A percentile compares a stretch with the other conserved stretches of the same genome.
These are phyloP conservation scores for Drosophila austrosaltans DNA, from an alignment of 2,888 invertebrate genomes.

Conservation along the genomic window DNA sequence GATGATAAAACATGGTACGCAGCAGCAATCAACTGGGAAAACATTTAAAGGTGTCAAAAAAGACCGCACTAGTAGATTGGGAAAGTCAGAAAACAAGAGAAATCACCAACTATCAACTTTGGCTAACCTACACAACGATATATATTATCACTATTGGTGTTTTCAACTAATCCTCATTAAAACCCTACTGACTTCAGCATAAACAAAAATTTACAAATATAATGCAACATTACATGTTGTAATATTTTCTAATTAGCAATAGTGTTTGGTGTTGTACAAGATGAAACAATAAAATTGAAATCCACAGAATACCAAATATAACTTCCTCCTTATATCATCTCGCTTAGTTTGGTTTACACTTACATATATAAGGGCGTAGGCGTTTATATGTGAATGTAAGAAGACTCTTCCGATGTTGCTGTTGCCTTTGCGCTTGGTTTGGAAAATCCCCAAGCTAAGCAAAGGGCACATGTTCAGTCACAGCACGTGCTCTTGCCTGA, in stretches of 20 bases:
- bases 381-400: constrained; percentile 19
- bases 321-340: background rate
- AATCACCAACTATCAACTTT: no score
- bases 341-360: background rate
- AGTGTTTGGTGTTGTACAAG: background rate
- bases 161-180: no score
- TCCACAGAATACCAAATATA: constrained; percentile 5
- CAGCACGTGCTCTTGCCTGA: constrained; percentile 45
- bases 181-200: no score
- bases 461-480: constrained; percentile 24
- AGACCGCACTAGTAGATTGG: no score
- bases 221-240: no score
- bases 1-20: background rate
- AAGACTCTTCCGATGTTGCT: constrained; percentile 32
- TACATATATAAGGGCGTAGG: constrained; percentile 12
- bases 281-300: constrained; percentile 16
- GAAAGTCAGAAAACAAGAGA: no score
- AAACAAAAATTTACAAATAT: no score
- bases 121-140: no score
- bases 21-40: background rate
- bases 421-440: constrained; percentile 34
- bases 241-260: background rate
- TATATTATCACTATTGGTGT: no score
- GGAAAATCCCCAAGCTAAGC: constrained; percentile 43
- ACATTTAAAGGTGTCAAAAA: background rate